Conservation (phyloP, 2,113 vertebrate genomes). For the Tenrec ecaudatus region DNA sequence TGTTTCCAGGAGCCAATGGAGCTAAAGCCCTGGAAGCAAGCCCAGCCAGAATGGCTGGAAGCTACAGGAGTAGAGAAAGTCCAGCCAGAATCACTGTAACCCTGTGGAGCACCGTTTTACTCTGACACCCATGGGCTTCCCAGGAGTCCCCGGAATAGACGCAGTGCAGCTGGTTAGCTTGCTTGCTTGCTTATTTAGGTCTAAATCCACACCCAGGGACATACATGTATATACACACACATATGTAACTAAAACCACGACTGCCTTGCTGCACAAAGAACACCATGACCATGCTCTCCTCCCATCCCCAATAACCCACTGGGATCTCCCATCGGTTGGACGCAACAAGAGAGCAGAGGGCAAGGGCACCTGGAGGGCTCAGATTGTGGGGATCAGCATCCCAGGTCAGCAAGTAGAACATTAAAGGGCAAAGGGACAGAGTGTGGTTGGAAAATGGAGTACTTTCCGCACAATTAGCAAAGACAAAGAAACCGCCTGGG, state of each 20-base stretch:
- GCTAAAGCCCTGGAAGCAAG: background rate
- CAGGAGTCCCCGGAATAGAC: background rate
- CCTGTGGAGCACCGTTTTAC: background rate
- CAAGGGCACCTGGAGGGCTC: background rate
- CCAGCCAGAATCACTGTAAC: background rate
- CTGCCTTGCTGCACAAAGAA: background rate
- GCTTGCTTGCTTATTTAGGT: background rate
- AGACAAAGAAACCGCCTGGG: background rate
- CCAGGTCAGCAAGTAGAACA: background rate
- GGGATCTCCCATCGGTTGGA: background rate
- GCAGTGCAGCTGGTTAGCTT: background rate
- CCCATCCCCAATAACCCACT: no score
- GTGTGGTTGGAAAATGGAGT: no score
- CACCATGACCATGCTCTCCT: background rate
- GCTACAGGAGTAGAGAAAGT: background rate
- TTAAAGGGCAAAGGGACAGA: background rate
- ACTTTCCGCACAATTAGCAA: background rate
- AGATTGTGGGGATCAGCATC: background rate
- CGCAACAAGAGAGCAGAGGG: background rate
- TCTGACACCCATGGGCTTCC: background rate
- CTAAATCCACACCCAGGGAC: background rate
- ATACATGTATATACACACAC: background rate
- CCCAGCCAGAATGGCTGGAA: background rate
- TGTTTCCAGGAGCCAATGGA: background rate
- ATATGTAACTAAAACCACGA: background rate